Evolutionary conservation across 2,888 invertebrate species (phyloP), one percentile per base, ranked within the genome.

Genomic region (Apantesis nais): DNA sequence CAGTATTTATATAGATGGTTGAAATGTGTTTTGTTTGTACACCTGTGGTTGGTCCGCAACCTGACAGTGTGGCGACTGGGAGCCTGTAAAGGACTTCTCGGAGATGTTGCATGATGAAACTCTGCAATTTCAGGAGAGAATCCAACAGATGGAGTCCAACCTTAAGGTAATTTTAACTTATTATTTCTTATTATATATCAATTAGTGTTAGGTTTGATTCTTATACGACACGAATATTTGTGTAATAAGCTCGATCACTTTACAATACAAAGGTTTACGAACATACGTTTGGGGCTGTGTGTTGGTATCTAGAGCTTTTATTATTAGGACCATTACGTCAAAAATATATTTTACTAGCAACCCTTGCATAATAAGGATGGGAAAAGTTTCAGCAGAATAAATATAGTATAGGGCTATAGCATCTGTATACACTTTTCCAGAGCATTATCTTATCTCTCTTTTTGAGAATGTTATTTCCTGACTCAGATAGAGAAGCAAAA

Each of bases 41-140:
- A 55, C 22, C 41, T 48, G 58, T 52, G 71, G 67, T 65, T 66
- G 64, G 67, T 44, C 60, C 63, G 34, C 61, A 52, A 64, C 39
- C 62, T 62, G 34, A 48, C 71, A 93, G 92, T 89, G 90, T 76
- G 90, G 89, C 48, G 93, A 92, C 69, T 83, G 88, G 83, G 91
- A 89, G 84, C 92, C 91, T 2, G 92, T 90, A 75, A 87, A 90
- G 79, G 93, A 92, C 74, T 81, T 81, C 73, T 84, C 85, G 37
- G 80, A 76, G 67, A 67, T 83, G 74, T 72, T 86, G 72, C 83
- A 78, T 7, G 85, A 86, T 55, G 90, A 90, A 76, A 79, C 86
- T 48, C 52, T 75, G 67, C 80, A 80, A 74, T 87, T 88, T 76
- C 88, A 89, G 81, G 89, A 89, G 74, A 85, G 88, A 22, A 82